phyloP scores from a whole-genome alignment of 2,113 vertebrate genomes.

The Poicephalus gulielmi region DNA sequence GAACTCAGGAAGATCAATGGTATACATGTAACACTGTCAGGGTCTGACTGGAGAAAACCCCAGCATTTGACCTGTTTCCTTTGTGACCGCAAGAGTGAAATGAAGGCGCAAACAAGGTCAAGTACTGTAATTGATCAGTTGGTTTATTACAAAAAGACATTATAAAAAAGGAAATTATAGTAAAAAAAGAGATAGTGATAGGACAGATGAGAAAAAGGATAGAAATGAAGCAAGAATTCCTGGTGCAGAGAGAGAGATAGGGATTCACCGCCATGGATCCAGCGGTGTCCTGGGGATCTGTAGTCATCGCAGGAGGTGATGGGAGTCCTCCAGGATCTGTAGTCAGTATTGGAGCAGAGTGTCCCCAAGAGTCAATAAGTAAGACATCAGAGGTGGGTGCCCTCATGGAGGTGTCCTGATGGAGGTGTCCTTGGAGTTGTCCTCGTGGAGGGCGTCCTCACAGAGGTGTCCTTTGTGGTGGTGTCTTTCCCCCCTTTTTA shows the following conservation, averaged over 20 bases:
- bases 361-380: background rate
- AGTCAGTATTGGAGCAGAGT: background rate
- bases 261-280: background rate
- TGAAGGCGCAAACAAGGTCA: background rate
- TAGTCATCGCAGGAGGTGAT: background rate
- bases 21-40: background rate
- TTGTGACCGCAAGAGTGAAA: background rate
- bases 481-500: background rate
- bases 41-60: background rate
- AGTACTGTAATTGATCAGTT: background rate
- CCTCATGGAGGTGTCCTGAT: background rate
- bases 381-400: background rate
- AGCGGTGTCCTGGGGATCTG: background rate
- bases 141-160: background rate
- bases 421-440: background rate
- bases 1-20: background rate
- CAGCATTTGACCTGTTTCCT: background rate
- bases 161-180: background rate
- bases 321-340: background rate
- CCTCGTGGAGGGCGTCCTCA: background rate
- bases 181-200: background rate
- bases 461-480: background rate
- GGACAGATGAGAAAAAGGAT: background rate
- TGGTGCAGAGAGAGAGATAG: background rate
- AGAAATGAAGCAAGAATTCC: background rate